Evolutionary conservation across 2,888 invertebrate genomes (phyloP).

Genomic region (Nineta flava): DNA sequence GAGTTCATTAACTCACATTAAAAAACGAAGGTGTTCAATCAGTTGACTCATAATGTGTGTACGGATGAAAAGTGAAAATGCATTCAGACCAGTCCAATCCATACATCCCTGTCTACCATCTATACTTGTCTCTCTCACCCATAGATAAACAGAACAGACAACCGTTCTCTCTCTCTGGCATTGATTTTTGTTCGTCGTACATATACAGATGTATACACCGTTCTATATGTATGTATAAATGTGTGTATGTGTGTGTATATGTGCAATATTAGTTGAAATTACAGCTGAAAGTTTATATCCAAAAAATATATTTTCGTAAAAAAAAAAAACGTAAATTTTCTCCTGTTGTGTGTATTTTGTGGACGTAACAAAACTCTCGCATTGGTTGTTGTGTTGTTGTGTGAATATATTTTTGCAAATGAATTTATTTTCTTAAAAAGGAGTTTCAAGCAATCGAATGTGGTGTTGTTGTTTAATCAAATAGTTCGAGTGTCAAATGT

Average conservation of each 20-base stretch:
- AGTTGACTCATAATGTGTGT: not conserved
- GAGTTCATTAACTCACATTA: not conserved
- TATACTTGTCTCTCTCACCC: not conserved
- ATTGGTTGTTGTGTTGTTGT: too few relatives aligned
- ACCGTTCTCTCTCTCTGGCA: slow-evolving; percentile 3
- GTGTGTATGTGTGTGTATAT: not conserved
- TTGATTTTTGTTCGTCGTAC: slow-evolving; percentile 4
- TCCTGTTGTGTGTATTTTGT: too few relatives aligned
- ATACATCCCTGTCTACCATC: not conserved
- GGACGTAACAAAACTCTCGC: too few relatives aligned
- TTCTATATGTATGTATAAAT: slow-evolving; percentile 1
- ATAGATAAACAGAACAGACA: not conserved
- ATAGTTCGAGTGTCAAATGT: too few relatives aligned
- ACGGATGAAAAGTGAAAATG: not conserved
- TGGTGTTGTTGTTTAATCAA: too few relatives aligned
- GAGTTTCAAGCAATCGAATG: too few relatives aligned
- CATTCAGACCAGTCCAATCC: not conserved
- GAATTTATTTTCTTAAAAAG: too few relatives aligned
- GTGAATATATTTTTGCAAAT: too few relatives aligned
- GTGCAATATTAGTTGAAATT: not conserved
- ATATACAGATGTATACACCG: not conserved
- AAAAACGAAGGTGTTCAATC: not conserved
- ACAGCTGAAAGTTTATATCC: not conserved
- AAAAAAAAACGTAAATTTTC: not conserved
- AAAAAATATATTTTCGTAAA: not conserved